These are phyloP conservation scores for Thyatira batis DNA, from an alignment of 2,888 invertebrate genomes.

Conservation along the genomic window DNA sequence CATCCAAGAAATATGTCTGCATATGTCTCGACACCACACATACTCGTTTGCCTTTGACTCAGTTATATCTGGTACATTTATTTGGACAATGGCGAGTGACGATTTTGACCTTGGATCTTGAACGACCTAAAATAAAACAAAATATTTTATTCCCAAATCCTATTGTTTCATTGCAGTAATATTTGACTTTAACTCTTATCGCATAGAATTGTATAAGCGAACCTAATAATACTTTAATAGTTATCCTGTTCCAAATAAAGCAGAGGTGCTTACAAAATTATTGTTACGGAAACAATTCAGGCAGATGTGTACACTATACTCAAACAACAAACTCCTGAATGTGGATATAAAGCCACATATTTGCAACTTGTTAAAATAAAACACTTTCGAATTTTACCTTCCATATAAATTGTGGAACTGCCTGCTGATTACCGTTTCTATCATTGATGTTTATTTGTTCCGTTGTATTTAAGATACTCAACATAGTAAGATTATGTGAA, in stretches of 20 bases:
- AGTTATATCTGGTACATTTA: slow-evolving; percentile 52
- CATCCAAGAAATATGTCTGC: slow-evolving; percentile 47
- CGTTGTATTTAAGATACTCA: neutral
- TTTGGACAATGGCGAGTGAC: slow-evolving; percentile 55
- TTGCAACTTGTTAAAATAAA: too few species aligned
- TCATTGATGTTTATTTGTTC: slow-evolving; percentile 20
- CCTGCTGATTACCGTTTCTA: slow-evolving; percentile 18
- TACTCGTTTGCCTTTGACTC: slow-evolving; percentile 21
- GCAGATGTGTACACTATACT: too few species aligned
- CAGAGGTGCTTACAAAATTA: too few species aligned
- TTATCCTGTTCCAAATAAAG: too few species aligned
- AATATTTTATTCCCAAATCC: too few species aligned
- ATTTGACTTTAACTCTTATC: too few species aligned
- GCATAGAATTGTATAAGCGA: too few species aligned
- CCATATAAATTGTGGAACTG: slow-evolving; percentile 51
- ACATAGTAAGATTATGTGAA: slow-evolving; percentile 19
- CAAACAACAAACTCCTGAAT: too few species aligned
- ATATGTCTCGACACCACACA: slow-evolving; percentile 51
- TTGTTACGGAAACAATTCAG: too few species aligned
- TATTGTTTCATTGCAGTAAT: too few species aligned
- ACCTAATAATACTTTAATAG: too few species aligned
- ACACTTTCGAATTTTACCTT: neutral
- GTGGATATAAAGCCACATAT: too few species aligned
- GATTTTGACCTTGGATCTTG: slow-evolving; percentile 34
- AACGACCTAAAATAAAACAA: slow-evolving; percentile 44